Base-by-base conservation (phyloP, 2,797 vertebrate genomes). In the Benthosema pterotum region DNA sequence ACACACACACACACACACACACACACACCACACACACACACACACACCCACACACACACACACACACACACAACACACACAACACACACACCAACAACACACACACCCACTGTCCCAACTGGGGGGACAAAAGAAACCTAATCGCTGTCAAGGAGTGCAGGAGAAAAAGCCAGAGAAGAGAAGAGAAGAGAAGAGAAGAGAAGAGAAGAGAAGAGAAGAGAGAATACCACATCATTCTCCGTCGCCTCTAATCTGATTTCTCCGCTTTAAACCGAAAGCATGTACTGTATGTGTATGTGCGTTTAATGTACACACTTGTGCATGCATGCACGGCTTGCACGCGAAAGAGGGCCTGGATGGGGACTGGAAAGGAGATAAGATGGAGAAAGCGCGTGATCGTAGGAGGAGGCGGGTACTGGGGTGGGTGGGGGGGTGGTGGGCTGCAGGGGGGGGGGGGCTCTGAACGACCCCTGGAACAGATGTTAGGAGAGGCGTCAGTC, bases 41-140 rank as follows among this genome's bases (percentile, higher is more conserved):
- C 42, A 32, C 16, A 8, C 49, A 12, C 9, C 88, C 83, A 71
- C 78, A 9, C 93, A 88, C 89, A 90, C 91, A 90, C 91, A 86
- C 78, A 69, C 67, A 66, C 89, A 69, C 94, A 89, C 93, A 89
- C 90, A 94, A 90, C 92, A 8, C n/a, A 14, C 46, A n/a, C 42
- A 9, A 88, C 89, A 90, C 91, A 90, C 91, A 86, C 78, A 69
- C 67, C 88, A 69, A 88, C 88, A 92, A 89, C 92, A 13, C 42
- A 32, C 16, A 8, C 49, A 12, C 9, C 88, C 83, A 71, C 78
- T 71, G 74, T 88, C 89, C 92, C 88, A 92, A 89, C n/a, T 92
- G 95, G 95, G 96, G 95, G 94, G 95, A 92, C 93, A 90, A 93
- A 93, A 91, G 96, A 95, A 98, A 98, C 88, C 80, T 78, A 94